Percentiles rank a stretch among this genome's conserved stretches.
These are phyloP conservation scores for Notiomystis cincta DNA, from an alignment of 2,113 vertebrate species.

Conservation along the genomic window DNA sequence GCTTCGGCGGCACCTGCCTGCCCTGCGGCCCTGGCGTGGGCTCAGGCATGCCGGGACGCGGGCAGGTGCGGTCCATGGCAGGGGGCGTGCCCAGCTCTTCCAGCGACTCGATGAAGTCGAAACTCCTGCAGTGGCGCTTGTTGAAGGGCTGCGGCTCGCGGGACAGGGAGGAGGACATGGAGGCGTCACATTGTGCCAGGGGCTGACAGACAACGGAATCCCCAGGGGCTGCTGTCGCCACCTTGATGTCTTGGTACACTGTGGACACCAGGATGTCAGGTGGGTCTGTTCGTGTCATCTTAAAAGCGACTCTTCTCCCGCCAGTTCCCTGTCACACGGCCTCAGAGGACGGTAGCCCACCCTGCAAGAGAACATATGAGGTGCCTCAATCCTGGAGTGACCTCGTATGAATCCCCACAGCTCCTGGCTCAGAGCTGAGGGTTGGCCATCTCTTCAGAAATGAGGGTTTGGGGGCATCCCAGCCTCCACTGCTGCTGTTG, in stretches of 20 bases:
- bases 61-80: constrained; percentile 78
- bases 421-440: fast-evolving
- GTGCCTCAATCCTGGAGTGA: not conserved
- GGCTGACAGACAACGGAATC: constrained; percentile 68
- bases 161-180: constrained; percentile 83
- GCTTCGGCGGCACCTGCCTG: constrained; percentile 70
- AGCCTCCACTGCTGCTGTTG: not conserved
- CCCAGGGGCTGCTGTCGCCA: constrained; percentile 73
- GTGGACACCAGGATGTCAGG: constrained; percentile 94
- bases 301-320: constrained; percentile 74
- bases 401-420: not conserved
- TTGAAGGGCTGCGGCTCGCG: constrained; percentile 82
- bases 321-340: constrained; percentile 74
- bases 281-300: constrained; percentile 97
- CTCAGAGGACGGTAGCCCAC: constrained; percentile 60
- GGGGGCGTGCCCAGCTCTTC: constrained; percentile 75
- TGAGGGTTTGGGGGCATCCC: fast-evolving
- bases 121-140: constrained; percentile 96
- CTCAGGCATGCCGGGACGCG: constrained; percentile 66
- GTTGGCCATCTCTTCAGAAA: not conserved
- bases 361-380: constrained; percentile 34
- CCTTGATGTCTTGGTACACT: constrained; percentile 87
- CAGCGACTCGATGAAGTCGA: constrained; percentile 91
- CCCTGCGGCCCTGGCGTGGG: constrained; percentile 19
- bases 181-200: constrained; percentile 80